Conservation (phyloP, 1,140 invertebrate genomes). For the Thereuonema tuberculata region DNA sequence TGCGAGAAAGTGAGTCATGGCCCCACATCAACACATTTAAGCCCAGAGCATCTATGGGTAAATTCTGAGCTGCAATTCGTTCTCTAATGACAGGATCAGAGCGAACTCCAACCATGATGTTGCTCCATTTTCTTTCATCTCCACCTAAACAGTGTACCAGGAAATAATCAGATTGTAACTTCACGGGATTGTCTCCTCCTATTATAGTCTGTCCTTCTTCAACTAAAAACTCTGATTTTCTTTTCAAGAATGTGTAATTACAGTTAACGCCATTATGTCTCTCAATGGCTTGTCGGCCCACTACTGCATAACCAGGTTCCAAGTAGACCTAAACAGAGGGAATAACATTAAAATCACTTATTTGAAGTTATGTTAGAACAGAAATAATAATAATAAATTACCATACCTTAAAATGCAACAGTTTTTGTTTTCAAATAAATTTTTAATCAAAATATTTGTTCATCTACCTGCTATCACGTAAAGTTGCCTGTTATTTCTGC, state of each 20-base stretch:
- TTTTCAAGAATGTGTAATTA: constrained; percentile 26
- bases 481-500: too few species aligned
- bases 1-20: constrained; percentile 77
- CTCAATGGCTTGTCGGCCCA: too few species aligned
- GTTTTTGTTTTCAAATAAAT: too few species aligned
- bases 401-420: too few species aligned
- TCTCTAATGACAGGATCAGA: constrained; percentile 33
- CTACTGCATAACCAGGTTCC: too few species aligned
- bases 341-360: too few species aligned
- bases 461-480: too few species aligned
- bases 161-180: constrained; percentile 40
- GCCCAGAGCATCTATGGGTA: constrained; percentile 37
- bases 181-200: constrained; percentile 24
- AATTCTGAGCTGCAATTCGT: constrained; percentile 38
- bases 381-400: too few species aligned
- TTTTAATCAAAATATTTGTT: too few species aligned
- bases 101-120: constrained; percentile 41
- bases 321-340: too few species aligned
- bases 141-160: constrained; percentile 31
- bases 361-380: too few species aligned
- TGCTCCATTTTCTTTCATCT: constrained; percentile 38
- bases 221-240: constrained; percentile 39
- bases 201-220: constrained; percentile 27
- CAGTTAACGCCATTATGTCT: constrained; percentile 6
- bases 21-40: constrained; percentile 77